Base-by-base conservation (phyloP, 1,140 invertebrate species). In the Dermatophagoides farinae region DNA sequence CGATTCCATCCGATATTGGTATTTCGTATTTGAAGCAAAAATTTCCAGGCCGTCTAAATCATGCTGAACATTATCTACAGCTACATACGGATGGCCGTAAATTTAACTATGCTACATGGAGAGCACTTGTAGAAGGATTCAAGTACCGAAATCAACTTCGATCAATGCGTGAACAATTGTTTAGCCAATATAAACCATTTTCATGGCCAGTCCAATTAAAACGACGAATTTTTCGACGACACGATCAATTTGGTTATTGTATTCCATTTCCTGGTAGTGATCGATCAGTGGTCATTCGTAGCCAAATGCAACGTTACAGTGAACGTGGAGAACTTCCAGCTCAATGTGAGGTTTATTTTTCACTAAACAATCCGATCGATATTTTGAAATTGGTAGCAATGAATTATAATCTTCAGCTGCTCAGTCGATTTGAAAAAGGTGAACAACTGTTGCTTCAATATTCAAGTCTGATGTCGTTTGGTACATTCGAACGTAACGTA, bases 1-100 rank as follows among this genome's bases (percentile, higher is more conserved):
- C 70, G 51, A 83, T 97, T 65, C 89, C 90, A 6, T 77, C 79
- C 40, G 91, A 97, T 69, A 73, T 91, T 69, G 90, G 90, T 22
- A 20, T 50, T 23, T 31, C 47, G 25, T 63, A 39, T 49, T 23
- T 62, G 37, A 65, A 65, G n/a, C 37, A 65, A 37, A 59, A 65
- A 43, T 65, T 65, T 57, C 1, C 20, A 1, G 61, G 61, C 12
- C 23, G 51, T 23, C 23, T 65, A 23, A 53, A 57, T 51, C 49
- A 40, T 12, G 60, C 63, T 1, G 64, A 65, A 18, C 54, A 25
- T 38, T 62, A 49, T 47, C 16, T 65, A 14, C 54, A 52, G 23
- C 16, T 46, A 40, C 46, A 52, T 38, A 40, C 11, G 2, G 1
- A 51, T 11, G 44, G 37, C 4, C 6, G 14, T 25, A 63, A 51